These are phyloP conservation scores for Taenaris catops DNA, from an alignment of 2,888 invertebrate genomes.

Conservation along the genomic window DNA sequence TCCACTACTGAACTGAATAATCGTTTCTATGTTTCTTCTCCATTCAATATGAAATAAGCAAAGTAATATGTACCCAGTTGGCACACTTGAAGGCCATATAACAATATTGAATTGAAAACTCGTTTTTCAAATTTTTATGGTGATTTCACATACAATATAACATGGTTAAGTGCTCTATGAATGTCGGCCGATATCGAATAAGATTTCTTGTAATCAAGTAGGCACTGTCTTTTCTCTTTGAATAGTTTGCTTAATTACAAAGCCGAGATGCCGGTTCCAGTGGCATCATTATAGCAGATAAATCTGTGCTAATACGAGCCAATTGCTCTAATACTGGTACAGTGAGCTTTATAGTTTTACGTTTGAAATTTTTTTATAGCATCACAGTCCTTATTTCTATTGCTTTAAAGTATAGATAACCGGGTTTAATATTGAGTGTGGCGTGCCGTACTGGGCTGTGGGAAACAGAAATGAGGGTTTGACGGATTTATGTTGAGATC, in stretches of 20 bases:
- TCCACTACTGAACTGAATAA: no score
- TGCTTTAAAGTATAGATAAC: conserved; percentile 6
- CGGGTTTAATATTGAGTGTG: conserved; percentile 2
- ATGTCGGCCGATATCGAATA: neutral
- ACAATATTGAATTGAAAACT: no score
- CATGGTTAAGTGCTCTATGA: neutral
- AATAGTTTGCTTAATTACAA: conserved; percentile 24
- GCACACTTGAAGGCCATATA: no score
- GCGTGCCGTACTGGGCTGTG: conserved; percentile 37
- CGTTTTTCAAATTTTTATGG: no score
- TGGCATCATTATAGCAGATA: conserved; percentile 33
- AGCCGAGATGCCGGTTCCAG: conserved; percentile 24
- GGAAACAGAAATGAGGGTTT: conserved; percentile 41
- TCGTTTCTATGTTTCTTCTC: no score
- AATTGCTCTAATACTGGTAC: conserved; percentile 28
- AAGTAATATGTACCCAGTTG: no score
- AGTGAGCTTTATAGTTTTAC: conserved; percentile 13
- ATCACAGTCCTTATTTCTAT: conserved; percentile 14
- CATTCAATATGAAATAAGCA: no score
- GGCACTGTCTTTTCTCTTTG: conserved; percentile 7
- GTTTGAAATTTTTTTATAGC: neutral
- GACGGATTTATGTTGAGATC: conserved; percentile 30
- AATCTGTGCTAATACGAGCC: conserved; percentile 37
- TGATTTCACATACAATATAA: no score
- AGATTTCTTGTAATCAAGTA: conserved; percentile 1